Base-by-base conservation (phyloP, 2,888 invertebrate genomes). In the Mactromeris polynyma region DNA sequence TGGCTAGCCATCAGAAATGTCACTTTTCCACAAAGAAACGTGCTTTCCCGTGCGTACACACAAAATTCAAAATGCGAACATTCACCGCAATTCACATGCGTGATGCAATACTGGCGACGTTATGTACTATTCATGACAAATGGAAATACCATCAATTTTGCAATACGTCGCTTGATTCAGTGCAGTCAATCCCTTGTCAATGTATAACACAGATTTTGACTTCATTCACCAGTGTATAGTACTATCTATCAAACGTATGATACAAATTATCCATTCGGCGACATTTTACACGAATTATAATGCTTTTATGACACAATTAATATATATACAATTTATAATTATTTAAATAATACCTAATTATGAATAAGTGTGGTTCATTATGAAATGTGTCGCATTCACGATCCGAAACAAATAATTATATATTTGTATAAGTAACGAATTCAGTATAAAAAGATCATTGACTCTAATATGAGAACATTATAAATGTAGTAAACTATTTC, bases 1-100 rank as follows among this genome's bases (percentile, higher is more conserved):
- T 73, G 31, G 73, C 73, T 73, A 73, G 36, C 36, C 73, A 73
- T 73, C 73, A 73, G 73, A 73, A 73, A 73, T 36, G 31, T 33
- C 36, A 33, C 17, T 31, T 21, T 58, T 73, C 73, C 11, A 14
- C 36, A 73, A 11, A 19, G 73, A 73, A 6, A 73, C 73, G 73
- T 73, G 73, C 14, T 33, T 36, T 73, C 36, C 3, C 73, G 2
- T 19, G 36, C 73, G 73, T 73, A 73, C 31, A 36, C 73, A 36
- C 31, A 73, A 14, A 7, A 26, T 26, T 36, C 36, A 33, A 2
- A 26, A 19, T 73, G 36, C 58, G 21, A 58, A 58, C 21, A 58
- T 21, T 58, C 17, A 58, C 21, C 58, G 7, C 9, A 26, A 11
- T 19, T 14, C 73, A 33, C 9, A 19, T 0, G 73, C 4, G 19